These are phyloP conservation scores for Neotoxoptera formosana DNA, from an alignment of 1,140 invertebrate genomes.

Conservation along the genomic window DNA sequence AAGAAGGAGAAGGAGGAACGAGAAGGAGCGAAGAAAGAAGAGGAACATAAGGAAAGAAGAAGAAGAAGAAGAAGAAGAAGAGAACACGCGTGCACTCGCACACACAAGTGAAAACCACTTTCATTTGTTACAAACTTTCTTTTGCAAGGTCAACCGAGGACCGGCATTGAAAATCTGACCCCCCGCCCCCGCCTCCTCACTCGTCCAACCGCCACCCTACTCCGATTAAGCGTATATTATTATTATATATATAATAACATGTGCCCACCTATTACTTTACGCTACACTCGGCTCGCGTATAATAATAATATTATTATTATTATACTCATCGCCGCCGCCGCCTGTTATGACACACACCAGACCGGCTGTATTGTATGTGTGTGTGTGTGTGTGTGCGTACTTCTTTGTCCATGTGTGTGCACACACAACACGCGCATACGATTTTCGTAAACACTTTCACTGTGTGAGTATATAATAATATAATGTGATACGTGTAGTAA, in stretches of 20 bases:
- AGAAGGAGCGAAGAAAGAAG: background rate
- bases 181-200: background rate
- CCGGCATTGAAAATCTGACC: conserved; percentile 54
- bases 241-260: too few species aligned
- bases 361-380: background rate
- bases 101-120: conserved; percentile 54
- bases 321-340: background rate
- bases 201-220: background rate
- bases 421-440: background rate
- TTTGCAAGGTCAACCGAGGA: conserved; percentile 53
- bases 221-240: background rate
- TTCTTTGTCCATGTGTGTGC: background rate
- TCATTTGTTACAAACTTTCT: conserved; percentile 57
- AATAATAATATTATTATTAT: conserved; percentile 5
- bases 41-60: too few species aligned
- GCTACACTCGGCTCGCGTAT: background rate
- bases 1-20: background rate
- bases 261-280: background rate
- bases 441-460: conserved; percentile 16
- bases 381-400: background rate
- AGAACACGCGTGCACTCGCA: background rate
- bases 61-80: background rate
- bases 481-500: background rate
- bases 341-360: conserved; percentile 37
- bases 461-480: background rate